Evolutionary conservation across 2,797 vertebrate species (phyloP).

Genomic region (Labroides dimidiatus): DNA sequence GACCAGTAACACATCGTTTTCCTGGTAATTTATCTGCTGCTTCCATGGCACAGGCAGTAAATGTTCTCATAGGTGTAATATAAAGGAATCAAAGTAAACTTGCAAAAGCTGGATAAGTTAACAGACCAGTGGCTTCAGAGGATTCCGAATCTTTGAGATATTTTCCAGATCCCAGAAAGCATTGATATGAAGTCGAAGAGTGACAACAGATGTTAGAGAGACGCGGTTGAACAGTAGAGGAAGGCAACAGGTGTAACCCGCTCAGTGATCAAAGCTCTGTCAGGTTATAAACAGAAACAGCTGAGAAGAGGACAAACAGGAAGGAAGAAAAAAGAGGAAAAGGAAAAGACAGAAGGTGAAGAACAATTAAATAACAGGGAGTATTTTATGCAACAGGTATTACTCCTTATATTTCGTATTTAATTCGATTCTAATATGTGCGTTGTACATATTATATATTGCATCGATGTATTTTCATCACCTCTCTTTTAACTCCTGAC

Average conservation of each 20-base stretch:
- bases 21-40: background rate
- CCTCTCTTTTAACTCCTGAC: background rate
- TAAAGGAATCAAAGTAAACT: too few relatives aligned
- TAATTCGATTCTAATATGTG: background rate
- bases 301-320: constrained; percentile 41
- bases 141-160: too few relatives aligned
- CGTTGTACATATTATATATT: background rate
- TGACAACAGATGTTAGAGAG: constrained; percentile 44
- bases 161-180: background rate
- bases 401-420: background rate
- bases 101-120: too few relatives aligned
- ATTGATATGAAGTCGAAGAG: background rate
- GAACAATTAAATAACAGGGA: too few relatives aligned
- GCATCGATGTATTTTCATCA: background rate
- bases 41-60: too few relatives aligned
- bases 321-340: constrained; percentile 12
- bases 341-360: background rate
- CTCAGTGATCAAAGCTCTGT: constrained; percentile 36
- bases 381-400: background rate
- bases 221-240: constrained; percentile 4
- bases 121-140: too few relatives aligned
- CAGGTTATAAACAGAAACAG: constrained; percentile 53
- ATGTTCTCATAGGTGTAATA: too few relatives aligned
- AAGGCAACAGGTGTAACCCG: constrained; percentile 54
- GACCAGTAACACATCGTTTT: background rate